Percentiles rank a stretch among this genome's conserved stretches.
Evolutionary conservation across 2,113 vertebrate species (phyloP).

Genomic region (Chauna torquata): DNA sequence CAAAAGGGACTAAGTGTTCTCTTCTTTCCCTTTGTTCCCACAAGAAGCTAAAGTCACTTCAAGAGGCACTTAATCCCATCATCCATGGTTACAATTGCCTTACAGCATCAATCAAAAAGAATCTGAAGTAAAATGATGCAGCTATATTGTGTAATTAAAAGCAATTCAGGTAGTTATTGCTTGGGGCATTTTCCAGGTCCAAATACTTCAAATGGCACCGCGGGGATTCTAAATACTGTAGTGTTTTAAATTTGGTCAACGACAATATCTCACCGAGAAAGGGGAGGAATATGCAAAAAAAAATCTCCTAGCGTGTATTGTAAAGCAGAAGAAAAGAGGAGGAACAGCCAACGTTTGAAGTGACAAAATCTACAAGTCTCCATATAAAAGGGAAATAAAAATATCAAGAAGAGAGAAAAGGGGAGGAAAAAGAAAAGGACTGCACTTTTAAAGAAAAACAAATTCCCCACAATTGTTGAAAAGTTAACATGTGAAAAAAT

Average conservation of each 20-base stretch:
- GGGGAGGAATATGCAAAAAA: conserved; percentile 75
- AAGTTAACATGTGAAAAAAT: conserved; percentile 30
- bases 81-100: conserved; percentile 93
- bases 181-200: conserved; percentile 83
- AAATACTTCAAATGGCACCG: conserved; percentile 83
- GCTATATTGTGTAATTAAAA: conserved; percentile 92
- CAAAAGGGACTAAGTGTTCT: conserved; percentile 85
- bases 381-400: conserved; percentile 74
- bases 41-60: conserved; percentile 96
- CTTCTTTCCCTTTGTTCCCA: conserved; percentile 87
- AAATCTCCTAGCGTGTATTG: conserved; percentile 68
- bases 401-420: conserved; percentile 73
- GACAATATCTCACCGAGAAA: conserved; percentile 77
- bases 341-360: conserved; percentile 69
- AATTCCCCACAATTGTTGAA: conserved; percentile 49
- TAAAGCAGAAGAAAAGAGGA: conserved; percentile 74
- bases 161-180: conserved; percentile 91
- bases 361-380: conserved; percentile 73
- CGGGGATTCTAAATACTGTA: conserved; percentile 79
- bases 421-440: conserved; percentile 27
- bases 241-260: conserved; percentile 85
- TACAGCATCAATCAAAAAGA: conserved; percentile 91
- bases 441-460: conserved; percentile 49
- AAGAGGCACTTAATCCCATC: conserved; percentile 98
- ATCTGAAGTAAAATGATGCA: conserved; percentile 88